Evolutionary conservation across 2,113 vertebrate species (phyloP), one percentile per base, ranked within the genome.

Genomic region (Corynorhinus townsendii): DNA sequence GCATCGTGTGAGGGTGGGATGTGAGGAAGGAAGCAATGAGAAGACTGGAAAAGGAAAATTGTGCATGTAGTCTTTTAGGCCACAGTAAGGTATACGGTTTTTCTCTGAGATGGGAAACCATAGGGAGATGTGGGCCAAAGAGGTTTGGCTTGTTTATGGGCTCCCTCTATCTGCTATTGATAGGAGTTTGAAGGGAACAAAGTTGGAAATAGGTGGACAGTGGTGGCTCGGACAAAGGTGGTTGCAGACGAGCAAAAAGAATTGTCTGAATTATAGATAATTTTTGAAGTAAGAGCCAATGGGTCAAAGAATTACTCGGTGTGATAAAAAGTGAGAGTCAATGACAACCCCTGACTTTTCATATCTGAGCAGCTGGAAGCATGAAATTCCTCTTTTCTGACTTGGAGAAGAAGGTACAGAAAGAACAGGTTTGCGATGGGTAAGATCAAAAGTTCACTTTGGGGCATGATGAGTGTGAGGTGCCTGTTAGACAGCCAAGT

Each of bases 341-440:
- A 62, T 11, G 22, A 68, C 3, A 86, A 6, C 30, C 5, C 20
- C 79, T 33, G 68, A 69, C 3, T 40, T 93, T 89, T 68, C 64
- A n/a, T 15, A 26, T 11, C 26, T 26, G 16, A 68, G 77, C n/a
- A 85, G 35, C 15, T 12, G 5, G 28, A 75, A 40, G 20, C 3
- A 19, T 1, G 1, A n/a, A 22, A 24, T 0, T 22, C 20, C 11
- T 45, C 5, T 35, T 86, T 92, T 12, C 54, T 59, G 85, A 64
- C 28, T 4, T 16, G 38, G 43, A 45, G 4, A 72, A 30, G 6
- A n/a, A 0, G 2, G n/a, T 7, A 9, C 2, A 4, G 14, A 24
- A 62, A 64, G 26, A 20, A 1, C 20, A 56, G 81, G 33, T 24
- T 15, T 30, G 72, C 2, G 9, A 19, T 12, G 66, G 40, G 19